Percentiles rank a stretch among this genome's conserved stretches.
Conservation (phyloP, 2,113 vertebrate species). For the Electrona antarctica region DNA sequence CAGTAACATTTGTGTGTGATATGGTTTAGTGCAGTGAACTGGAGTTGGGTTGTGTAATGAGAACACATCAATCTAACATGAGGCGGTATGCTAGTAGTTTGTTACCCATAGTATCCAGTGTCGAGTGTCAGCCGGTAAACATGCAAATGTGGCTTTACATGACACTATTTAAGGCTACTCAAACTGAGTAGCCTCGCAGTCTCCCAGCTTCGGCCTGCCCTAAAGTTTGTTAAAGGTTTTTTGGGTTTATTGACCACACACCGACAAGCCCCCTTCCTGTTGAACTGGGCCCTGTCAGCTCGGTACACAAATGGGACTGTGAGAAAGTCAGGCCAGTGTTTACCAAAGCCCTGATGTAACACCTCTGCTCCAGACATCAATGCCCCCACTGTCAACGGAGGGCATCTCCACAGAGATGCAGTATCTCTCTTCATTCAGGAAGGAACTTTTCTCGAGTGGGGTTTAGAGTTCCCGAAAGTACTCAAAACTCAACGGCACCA, state of each 20-base stretch:
- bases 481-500: neutral
- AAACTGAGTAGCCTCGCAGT: too few relatives aligned
- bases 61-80: neutral
- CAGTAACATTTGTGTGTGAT: slow-evolving; percentile 4
- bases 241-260: slow-evolving; percentile 79
- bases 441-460: slow-evolving; percentile 31
- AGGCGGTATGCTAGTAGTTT: neutral
- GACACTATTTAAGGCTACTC: slow-evolving; percentile 9
- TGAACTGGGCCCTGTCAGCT: slow-evolving; percentile 69
- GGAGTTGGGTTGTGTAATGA: neutral
- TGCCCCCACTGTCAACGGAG: slow-evolving; percentile 66
- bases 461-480: slow-evolving; percentile 13
- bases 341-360: slow-evolving; percentile 75
- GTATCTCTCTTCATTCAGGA: slow-evolving; percentile 39
- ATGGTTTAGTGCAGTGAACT: neutral
- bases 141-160: slow-evolving; percentile 28
- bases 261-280: slow-evolving; percentile 74
- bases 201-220: too few relatives aligned
- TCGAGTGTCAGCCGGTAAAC: slow-evolving; percentile 4
- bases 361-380: slow-evolving; percentile 78
- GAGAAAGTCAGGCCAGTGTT: slow-evolving; percentile 75
- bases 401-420: slow-evolving; percentile 64
- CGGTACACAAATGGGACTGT: slow-evolving; percentile 73
- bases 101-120: neutral
- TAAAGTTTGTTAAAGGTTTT: slow-evolving; percentile 75